Evolutionary conservation across 1,140 invertebrate genomes (phyloP).

Genomic region (Drosophila pectinifera): DNA sequence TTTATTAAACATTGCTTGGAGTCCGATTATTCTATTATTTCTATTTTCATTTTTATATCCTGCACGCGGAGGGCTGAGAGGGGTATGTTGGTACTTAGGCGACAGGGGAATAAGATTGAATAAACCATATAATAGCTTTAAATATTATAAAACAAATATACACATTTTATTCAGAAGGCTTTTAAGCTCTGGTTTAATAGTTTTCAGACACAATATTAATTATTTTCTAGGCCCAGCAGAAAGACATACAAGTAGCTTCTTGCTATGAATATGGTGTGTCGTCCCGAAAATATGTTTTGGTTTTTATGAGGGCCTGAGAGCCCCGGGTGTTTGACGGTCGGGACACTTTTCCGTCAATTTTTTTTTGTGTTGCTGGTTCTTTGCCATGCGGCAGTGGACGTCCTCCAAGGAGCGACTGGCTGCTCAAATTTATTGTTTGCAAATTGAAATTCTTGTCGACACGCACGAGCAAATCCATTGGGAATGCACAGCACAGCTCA

Average conservation of each 20-base stretch:
- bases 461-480: slow-evolving; percentile 79
- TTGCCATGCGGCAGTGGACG: slow-evolving; percentile 23
- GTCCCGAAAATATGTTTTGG: neutral
- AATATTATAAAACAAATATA: neutral
- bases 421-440: slow-evolving; percentile 80
- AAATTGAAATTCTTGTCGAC: slow-evolving; percentile 83
- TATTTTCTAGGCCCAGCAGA: neutral
- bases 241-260: slow-evolving; percentile 1
- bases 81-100: neutral
- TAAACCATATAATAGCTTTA: too few relatives aligned
- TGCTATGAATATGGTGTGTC: neutral
- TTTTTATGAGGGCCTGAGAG: neutral
- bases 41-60: slow-evolving; percentile 9
- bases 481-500: slow-evolving; percentile 62
- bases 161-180: neutral
- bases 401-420: slow-evolving; percentile 59
- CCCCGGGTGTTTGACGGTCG: slow-evolving; percentile 14
- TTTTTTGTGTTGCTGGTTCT: slow-evolving; percentile 8
- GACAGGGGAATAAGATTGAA: neutral
- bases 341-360: slow-evolving; percentile 9
- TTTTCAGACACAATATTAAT: too few relatives aligned
- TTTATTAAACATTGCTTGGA: slow-evolving; percentile 73
- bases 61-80: too few relatives aligned
- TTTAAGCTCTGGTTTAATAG: too few relatives aligned
- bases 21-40: slow-evolving; percentile 43